phyloP scores from a whole-genome alignment of 2,888 invertebrate genomes.

The Parnassius glacialis region DNA sequence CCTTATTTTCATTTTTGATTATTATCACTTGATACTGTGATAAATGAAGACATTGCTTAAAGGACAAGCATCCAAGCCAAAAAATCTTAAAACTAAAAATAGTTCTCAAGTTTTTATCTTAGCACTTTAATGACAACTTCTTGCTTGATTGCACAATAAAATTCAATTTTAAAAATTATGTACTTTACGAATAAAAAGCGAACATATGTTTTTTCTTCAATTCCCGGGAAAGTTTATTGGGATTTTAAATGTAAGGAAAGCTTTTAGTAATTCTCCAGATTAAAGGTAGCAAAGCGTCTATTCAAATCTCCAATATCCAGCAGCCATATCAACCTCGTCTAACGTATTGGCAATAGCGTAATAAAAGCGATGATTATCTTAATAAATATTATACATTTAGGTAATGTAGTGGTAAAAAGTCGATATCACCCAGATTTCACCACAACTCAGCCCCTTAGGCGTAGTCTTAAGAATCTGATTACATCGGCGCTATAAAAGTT shows the following conservation, averaged over 20 bases:
- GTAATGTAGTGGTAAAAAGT: slow-evolving; percentile 6
- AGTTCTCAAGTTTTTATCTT: no score
- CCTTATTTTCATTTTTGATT: no score
- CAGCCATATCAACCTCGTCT: neutral
- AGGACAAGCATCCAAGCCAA: no score
- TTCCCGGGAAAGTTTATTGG: neutral
- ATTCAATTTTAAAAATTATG: no score
- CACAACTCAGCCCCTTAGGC: slow-evolving; percentile 1
- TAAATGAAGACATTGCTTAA: no score
- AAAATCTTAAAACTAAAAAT: no score
- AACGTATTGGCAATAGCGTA: neutral
- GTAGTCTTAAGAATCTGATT: slow-evolving; percentile 19
- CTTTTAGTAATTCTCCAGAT: neutral
- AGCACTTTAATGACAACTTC: no score
- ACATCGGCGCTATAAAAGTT: slow-evolving; percentile 29
- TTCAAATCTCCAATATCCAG: neutral
- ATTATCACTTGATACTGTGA: no score
- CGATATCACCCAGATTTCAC: slow-evolving; percentile 8
- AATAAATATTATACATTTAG: neutral
- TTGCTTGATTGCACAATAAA: no score
- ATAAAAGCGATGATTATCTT: neutral
- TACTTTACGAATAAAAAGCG: neutral
- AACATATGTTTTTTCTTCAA: neutral
- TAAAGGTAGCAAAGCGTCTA: neutral
- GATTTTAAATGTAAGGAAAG: neutral